Evolutionary conservation across 2,113 vertebrate species (phyloP), one percentile per base, ranked within the genome.

Genomic region (Ivindomyrus marchei): DNA sequence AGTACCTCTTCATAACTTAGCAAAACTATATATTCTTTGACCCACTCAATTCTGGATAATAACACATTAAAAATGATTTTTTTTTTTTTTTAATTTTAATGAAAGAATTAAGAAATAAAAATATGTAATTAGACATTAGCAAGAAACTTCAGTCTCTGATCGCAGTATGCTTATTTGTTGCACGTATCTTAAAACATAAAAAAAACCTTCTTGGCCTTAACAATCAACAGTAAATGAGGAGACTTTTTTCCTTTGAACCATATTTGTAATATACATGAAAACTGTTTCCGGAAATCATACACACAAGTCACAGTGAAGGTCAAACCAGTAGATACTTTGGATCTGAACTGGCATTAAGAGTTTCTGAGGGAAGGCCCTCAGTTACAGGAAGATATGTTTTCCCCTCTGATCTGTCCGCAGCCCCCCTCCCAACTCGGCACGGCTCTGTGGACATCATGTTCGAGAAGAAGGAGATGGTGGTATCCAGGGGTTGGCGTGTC

Each of bases 1-100:
- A 94, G 91, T 91, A 92, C 92, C 94, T 91, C 94, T 95, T 95
- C 94, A 94, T 94, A 92, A 94, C 93, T 94, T 90, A 93, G 95
- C 95, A 95, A 95, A 95, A 94, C 93, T 94, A 95, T 95, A 95
- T 96, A 95, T 94, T 92, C 91, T 92, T 93, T 94, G 91, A 66
- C 92, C 92, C 93, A 92, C 95, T 95, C 93, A 95, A 91, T 90
- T 91, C 90, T 90, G 94, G 92, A 93, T 94, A 93, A 93, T 94
- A 92, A 93, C 92, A 94, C 5, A 9, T 52, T 15, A 49, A 50
- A 50, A 50, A 47, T 47, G 27, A n/a, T 27, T 27, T 27, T 27
- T 27, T 27, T 27, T 27, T 27, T 27, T 27, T 27, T 27, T 27
- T 27, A 27, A 27, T 27, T 27, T 27, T 27, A 91, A 85, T 91